These are phyloP conservation scores for Amiota communis DNA, from an alignment of 2,888 invertebrate species.

Conservation along the genomic window DNA sequence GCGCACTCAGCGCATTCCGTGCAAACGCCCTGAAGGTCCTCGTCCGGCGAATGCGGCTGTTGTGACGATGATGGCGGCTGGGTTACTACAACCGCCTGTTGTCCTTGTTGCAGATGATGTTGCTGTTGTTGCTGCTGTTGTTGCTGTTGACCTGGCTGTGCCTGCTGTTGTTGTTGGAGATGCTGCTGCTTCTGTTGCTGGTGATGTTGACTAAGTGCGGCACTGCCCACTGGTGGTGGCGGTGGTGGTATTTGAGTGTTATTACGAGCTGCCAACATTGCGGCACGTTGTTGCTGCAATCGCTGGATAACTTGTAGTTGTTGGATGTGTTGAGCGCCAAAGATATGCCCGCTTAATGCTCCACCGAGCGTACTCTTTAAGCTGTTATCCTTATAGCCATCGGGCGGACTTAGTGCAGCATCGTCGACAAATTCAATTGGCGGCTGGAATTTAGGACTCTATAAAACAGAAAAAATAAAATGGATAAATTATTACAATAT, in stretches of 20 bases:
- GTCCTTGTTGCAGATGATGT: slow-evolving; percentile 33
- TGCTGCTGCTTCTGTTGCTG: slow-evolving; percentile 48
- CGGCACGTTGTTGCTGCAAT: slow-evolving; percentile 77
- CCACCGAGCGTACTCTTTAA: slow-evolving; percentile 77
- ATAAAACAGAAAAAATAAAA: slow-evolving; percentile 36
- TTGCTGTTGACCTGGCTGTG: slow-evolving; percentile 39
- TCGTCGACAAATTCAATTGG: slow-evolving; percentile 84
- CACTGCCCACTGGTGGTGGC: slow-evolving; percentile 52
- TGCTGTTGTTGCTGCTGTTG: slow-evolving; percentile 37
- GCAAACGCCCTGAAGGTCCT: slow-evolving; percentile 70
- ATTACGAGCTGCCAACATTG: slow-evolving; percentile 74
- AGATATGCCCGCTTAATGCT: slow-evolving; percentile 78
- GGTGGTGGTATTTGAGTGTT: slow-evolving; percentile 57
- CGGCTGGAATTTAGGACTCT: slow-evolving; percentile 79
- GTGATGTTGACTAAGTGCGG: slow-evolving; percentile 47
- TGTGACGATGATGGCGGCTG: slow-evolving; percentile 29
- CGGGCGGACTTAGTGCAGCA: slow-evolving; percentile 91
- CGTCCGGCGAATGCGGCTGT: slow-evolving; percentile 55
- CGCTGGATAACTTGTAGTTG: slow-evolving; percentile 79
- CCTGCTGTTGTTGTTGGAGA: slow-evolving; percentile 39
- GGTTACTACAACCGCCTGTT: slow-evolving; percentile 44
- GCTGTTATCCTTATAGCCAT: slow-evolving; percentile 91
- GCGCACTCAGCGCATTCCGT: slow-evolving; percentile 73
- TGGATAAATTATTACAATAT: neutral
- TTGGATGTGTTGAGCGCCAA: slow-evolving; percentile 79